These are phyloP conservation scores for Hyppa rectilinea DNA, from an alignment of 2,888 invertebrate species.

Conservation along the genomic window DNA sequence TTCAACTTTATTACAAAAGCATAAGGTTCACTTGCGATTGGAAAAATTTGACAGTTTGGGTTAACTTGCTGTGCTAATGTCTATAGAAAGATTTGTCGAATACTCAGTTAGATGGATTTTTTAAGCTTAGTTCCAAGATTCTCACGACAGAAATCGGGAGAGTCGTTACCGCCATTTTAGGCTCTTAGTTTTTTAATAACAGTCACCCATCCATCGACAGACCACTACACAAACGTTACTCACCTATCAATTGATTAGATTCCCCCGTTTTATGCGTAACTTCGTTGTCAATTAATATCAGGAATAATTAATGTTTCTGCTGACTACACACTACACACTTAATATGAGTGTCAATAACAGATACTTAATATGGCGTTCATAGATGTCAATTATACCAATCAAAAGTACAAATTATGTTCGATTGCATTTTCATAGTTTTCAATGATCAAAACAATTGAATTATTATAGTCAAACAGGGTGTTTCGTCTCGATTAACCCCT, in stretches of 20 bases:
- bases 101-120: not conserved
- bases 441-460: constrained; percentile 6
- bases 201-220: not conserved
- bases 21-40: too few species aligned
- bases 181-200: too few species aligned
- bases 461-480: too few species aligned
- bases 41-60: too few species aligned
- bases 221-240: not conserved
- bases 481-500: too few species aligned
- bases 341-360: constrained; percentile 16
- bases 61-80: too few species aligned
- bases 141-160: too few species aligned
- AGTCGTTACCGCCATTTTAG: too few species aligned
- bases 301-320: not conserved
- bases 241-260: not conserved
- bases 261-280: not conserved
- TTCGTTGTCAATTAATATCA: not conserved
- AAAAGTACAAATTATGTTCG: constrained; percentile 7
- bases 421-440: constrained; percentile 9
- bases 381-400: not conserved
- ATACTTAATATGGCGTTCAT: constrained; percentile 18
- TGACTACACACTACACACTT: not conserved
- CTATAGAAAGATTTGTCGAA: not conserved
- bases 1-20: too few species aligned
- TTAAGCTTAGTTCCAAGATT: too few species aligned